These are phyloP conservation scores for Cataglyphis livida DNA, from an alignment of 2,888 invertebrate genomes.

Conservation along the genomic window DNA sequence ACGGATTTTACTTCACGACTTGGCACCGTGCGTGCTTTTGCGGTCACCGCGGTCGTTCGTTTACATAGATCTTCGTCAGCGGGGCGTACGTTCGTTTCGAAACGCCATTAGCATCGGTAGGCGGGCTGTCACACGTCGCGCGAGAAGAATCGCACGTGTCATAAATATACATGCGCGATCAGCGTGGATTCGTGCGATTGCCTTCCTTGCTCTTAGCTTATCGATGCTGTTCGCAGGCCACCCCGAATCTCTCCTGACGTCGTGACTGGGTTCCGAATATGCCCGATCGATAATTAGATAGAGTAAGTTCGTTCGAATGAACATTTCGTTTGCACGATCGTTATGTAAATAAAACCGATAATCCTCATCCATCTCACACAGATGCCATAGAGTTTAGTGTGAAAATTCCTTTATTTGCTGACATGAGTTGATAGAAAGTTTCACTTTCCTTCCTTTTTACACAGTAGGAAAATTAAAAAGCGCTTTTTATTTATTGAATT, in stretches of 20 bases:
- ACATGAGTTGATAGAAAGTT: not conserved
- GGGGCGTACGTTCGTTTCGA: constrained; percentile 54
- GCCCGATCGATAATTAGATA: constrained; percentile 77
- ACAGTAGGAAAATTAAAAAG: not conserved
- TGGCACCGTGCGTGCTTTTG: constrained; percentile 32
- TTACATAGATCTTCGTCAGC: constrained; percentile 51
- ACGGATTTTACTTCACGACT: constrained; percentile 22
- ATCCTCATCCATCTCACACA: constrained; percentile 34
- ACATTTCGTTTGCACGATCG: constrained; percentile 73
- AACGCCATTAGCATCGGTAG: constrained; percentile 68
- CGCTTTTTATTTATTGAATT: not conserved
- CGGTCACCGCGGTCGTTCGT: constrained; percentile 40
- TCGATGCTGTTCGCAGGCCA: constrained; percentile 60
- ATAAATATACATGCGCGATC: constrained; percentile 74
- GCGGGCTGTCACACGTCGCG: constrained; percentile 56
- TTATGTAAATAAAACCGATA: constrained; percentile 76
- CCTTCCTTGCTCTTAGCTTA: constrained; percentile 72
- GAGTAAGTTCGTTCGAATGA: constrained; percentile 71
- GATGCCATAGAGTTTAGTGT: constrained; percentile 61
- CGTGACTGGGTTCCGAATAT: constrained; percentile 64
- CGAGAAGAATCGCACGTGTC: constrained; percentile 71
- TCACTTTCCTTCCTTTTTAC: not conserved
- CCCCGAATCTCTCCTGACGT: constrained; percentile 49
- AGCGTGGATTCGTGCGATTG: constrained; percentile 55
- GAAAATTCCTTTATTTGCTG: constrained; percentile 44